Evolutionary conservation across 2,888 invertebrate species (phyloP), one percentile per base, ranked within the genome.

Genomic region (Aphodius sticticus): DNA sequence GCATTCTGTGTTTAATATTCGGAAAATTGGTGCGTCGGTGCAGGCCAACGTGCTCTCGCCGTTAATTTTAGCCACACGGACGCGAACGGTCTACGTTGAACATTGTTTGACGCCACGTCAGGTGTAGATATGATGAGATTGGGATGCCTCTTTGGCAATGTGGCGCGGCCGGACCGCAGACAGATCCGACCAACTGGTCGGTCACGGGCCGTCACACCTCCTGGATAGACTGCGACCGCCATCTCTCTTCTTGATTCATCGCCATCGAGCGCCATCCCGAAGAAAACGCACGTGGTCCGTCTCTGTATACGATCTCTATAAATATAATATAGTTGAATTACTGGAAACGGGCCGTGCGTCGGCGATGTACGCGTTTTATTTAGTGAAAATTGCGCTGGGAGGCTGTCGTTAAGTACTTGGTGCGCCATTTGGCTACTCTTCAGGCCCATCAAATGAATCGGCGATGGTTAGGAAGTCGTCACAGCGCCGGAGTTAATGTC

Each of bases 21-120:
- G 53, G 53, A 53, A 53, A 53, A 53, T 53, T 53, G 53, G 26
- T 26, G 26, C 26, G 26, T 26, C 53, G 53, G 53, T 12, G 53
- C 53, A 12, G 53, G 7, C 53, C 53, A 53, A 53, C 53, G 53
- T 53, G 53, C 53, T 9, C 12, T 53, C 53, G 53, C 53, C 12
- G 12, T 12, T 53, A 53, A 53, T 53, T 53, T 53, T 53, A 53
- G 53, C 53, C 9, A 9, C 12, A 2, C 53, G 53, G 53, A 53
- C 53, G 53, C 53, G 2, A 53, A 53, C 53, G 12, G 53, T 53
- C 53, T 53, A 53, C 53, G 53, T 53, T 53, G 53, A 5, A 53
- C 53, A 53, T 53, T 53, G 53, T 53, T 53, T 53, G 53, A 53
- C 53, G 53, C 53, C 53, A 53, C 53, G 53, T 53, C 53, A 53